phyloP scores from a whole-genome alignment of 2,797 vertebrate genomes.

The Sebastes miniatus region DNA sequence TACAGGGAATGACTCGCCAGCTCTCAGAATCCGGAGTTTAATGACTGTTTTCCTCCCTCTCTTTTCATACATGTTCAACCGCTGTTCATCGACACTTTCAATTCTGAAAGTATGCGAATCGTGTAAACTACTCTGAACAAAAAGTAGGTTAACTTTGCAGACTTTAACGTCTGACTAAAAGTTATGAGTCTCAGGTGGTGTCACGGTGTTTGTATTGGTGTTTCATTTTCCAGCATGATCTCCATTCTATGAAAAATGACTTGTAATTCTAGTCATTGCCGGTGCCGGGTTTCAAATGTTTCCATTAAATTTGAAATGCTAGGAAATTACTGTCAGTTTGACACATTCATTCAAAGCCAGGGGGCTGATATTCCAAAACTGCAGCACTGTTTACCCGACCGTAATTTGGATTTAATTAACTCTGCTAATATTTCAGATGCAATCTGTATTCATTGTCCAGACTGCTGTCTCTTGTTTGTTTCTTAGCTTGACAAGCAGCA shows the following conservation, averaged over 20 bases:
- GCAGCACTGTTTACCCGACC: conserved; percentile 56
- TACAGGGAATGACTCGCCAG: conserved; percentile 66
- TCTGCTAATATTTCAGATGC: conserved; percentile 68
- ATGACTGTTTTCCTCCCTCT: conserved; percentile 54
- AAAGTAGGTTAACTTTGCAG: conserved; percentile 23
- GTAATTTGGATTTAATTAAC: conserved; percentile 72
- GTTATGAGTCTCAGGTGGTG: conserved; percentile 10
- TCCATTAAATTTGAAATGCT: conserved; percentile 60
- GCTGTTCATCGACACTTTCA: conserved; percentile 39
- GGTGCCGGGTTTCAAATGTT: conserved; percentile 50
- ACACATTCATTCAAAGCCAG: conserved; percentile 62
- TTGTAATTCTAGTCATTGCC: conserved; percentile 44
- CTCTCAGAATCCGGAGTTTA: conserved; percentile 54
- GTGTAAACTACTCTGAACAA: not conserved
- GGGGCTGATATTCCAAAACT: conserved; percentile 51
- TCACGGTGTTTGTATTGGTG: conserved; percentile 7
- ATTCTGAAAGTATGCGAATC: not conserved
- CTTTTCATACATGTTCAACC: conserved; percentile 44
- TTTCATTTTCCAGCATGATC: conserved; percentile 21
- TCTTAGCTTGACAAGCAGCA: conserved; percentile 55
- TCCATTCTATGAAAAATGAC: conserved; percentile 10
- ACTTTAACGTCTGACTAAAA: conserved; percentile 19
- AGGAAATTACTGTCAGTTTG: conserved; percentile 65
- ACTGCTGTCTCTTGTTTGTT: conserved; percentile 51
- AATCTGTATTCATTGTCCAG: conserved; percentile 68